Base-by-base conservation (phyloP, 37 sponge, comb jelly and placozoan genomes). In the Ephydatia muelleri region DNA sequence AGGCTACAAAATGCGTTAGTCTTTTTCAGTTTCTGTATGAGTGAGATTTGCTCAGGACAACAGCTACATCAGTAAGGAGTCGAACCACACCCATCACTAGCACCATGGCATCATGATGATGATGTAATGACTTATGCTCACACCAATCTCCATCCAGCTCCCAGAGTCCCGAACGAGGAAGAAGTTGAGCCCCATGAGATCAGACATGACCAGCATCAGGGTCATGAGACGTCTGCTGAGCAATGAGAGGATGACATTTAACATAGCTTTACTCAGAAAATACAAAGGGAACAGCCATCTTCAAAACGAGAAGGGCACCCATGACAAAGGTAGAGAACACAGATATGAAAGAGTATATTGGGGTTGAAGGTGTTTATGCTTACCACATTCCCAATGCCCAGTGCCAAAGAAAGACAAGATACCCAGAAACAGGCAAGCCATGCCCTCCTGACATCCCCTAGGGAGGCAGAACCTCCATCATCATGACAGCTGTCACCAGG, bases 361-460 rank as follows among this genome's bases (percentile, higher is more conserved):
- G 88, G 87, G 72, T 92, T 88, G 79, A 95, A 95, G 0, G 93
- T 92, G 71, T 95, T 95, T 67, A 95, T 76, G 47, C 96, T 95
- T 12, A 93, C 96, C 49, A 95, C 87, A 70, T 95, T 95, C n/a
- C n/a, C n/a, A n/a, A n/a, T n/a, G n/a, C 28, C 96, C 96, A 21
- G 89, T 92, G 0, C 90, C 96, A 81, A 95, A 95, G 82, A 93
- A 95, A 35, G 91, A 94, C 1, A 89, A 29, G 6, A 90, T 69
- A 6, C 88, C 89, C n/a, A 95, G 81, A 37, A 93, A 87, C 19
- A 93, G 72, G 28, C 85, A n/a, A 95, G 72, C 27, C 40, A 65
- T 11, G 87, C 86, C 23, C 75, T 38, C 33, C 96, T 77, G 16
- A 95, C 31, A 69, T 90, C 82, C 6, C 65, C 77, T 22, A 77